Evolutionary conservation across 2,888 invertebrate species (phyloP).

Genomic region (Trissoscelio sp.): DNA sequence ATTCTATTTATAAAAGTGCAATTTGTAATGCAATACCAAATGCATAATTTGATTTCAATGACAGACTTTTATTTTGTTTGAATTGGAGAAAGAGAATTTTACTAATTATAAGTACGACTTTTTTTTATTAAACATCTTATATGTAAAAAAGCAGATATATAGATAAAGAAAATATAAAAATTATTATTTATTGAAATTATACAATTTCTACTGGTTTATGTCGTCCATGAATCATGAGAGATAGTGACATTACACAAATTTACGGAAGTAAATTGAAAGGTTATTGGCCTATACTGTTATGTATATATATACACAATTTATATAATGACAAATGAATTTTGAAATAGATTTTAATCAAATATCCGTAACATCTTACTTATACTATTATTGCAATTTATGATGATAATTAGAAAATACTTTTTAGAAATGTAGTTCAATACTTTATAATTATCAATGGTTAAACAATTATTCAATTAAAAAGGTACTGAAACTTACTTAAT

Average conservation of each 20-base stretch:
- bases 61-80: too few relatives aligned
- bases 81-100: too few relatives aligned
- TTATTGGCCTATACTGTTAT: slow-evolving; percentile 13
- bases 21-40: background rate
- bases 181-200: too few relatives aligned
- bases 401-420: background rate
- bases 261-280: slow-evolving; percentile 11
- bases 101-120: too few relatives aligned
- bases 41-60: too few relatives aligned
- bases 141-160: too few relatives aligned
- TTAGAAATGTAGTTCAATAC: background rate
- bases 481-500: too few relatives aligned
- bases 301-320: slow-evolving; percentile 4
- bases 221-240: slow-evolving; percentile 2
- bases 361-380: background rate
- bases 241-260: slow-evolving; percentile 20
- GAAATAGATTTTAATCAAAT: background rate
- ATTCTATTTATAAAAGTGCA: slow-evolving; percentile 7
- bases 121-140: too few relatives aligned
- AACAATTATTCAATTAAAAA: too few relatives aligned
- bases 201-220: too few relatives aligned
- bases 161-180: too few relatives aligned
- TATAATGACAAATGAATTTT: background rate
- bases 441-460: background rate
- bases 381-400: background rate